These are phyloP conservation scores for Nomada fucata DNA, from an alignment of 2,888 invertebrate species.

Conservation along the genomic window DNA sequence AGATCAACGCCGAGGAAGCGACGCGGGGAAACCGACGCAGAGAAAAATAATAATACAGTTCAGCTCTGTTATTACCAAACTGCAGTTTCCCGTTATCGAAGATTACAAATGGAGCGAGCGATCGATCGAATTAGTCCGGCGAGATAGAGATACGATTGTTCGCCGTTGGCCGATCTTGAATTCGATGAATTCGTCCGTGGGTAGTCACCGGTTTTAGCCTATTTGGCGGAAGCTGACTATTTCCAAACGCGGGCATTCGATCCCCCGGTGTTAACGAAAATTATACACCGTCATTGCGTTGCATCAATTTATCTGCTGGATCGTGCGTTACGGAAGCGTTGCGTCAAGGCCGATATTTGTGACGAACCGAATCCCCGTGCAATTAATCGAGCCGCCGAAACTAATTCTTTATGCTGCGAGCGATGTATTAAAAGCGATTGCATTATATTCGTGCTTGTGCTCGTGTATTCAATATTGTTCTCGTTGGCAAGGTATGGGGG, in stretches of 20 bases:
- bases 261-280: neutral
- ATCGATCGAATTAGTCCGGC: conserved; percentile 3
- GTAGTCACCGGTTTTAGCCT: conserved; percentile 18
- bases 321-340: neutral
- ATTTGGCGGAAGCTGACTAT: conserved; percentile 10
- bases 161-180: neutral
- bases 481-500: too few relatives aligned
- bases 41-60: neutral
- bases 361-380: neutral
- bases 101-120: conserved; percentile 1
- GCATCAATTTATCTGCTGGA: neutral
- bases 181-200: conserved; percentile 29
- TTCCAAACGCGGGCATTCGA: conserved; percentile 8
- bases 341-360: neutral
- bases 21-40: too few relatives aligned
- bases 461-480: too few relatives aligned
- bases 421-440: too few relatives aligned
- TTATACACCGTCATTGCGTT: neutral
- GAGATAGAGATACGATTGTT: conserved; percentile 14
- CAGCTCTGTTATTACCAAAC: neutral
- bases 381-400: too few relatives aligned
- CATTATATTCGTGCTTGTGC: too few relatives aligned
- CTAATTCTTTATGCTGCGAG: too few relatives aligned
- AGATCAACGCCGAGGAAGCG: neutral
- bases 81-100: neutral